These are phyloP conservation scores for Creontiades dilutus DNA, from an alignment of 2,888 invertebrate species.

Conservation along the genomic window DNA sequence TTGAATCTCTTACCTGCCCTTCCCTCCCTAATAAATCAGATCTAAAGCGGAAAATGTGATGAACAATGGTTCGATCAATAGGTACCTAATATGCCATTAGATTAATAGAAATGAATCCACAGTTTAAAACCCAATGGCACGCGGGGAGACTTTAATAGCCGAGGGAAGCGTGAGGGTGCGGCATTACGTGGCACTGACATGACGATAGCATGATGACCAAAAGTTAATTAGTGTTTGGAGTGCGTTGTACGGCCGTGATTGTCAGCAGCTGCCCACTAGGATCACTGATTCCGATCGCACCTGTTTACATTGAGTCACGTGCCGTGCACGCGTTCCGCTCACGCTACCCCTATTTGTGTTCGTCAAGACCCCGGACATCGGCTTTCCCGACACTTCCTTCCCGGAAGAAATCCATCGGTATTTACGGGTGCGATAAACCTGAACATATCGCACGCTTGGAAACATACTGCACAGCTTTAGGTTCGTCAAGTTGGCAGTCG, in stretches of 20 bases:
- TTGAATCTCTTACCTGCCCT: no score
- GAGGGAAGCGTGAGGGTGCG: not conserved
- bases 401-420: slow-evolving; percentile 22
- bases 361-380: slow-evolving; percentile 28
- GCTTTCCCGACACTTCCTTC: slow-evolving; percentile 14
- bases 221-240: slow-evolving; percentile 50
- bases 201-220: slow-evolving; percentile 49
- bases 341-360: slow-evolving; percentile 20
- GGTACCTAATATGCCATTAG: not conserved
- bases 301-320: slow-evolving; percentile 54
- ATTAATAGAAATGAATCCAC: slow-evolving; percentile 17
- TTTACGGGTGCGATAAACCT: slow-evolving; percentile 14
- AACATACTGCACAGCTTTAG: no score
- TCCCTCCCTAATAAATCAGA: no score
- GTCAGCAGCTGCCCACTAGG: slow-evolving; percentile 26
- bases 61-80: no score
- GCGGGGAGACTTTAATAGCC: not conserved
- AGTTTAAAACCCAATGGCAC: slow-evolving; percentile 30
- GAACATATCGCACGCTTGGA: not conserved
- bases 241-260: slow-evolving; percentile 44
- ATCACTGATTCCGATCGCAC: slow-evolving; percentile 47
- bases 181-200: slow-evolving; percentile 17
- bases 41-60: no score
- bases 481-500: no score
- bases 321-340: slow-evolving; percentile 37